Evolutionary conservation across 2,113 vertebrate genomes (phyloP), one percentile per base, ranked within the genome.

Genomic region (Neolamprologus caudopunctatus): DNA sequence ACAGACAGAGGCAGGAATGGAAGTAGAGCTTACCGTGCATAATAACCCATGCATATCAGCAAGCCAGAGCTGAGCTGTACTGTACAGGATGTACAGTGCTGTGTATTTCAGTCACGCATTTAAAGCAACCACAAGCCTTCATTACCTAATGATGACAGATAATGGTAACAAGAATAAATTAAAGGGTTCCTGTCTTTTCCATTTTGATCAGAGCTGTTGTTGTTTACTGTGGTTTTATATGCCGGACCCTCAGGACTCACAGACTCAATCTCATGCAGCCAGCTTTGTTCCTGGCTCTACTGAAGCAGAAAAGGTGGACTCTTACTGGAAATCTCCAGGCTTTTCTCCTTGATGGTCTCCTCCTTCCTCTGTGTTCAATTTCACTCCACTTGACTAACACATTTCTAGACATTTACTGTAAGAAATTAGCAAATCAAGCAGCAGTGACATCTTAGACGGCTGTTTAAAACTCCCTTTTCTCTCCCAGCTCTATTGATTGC

Each of bases 281-380:
- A 24, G 80, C 87, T 92, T 91, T 89, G 86, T 91, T 91, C 92
- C 86, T 83, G 86, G 92, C 90, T 94, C 90, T 71, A 90, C 10
- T 92, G 93, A 92, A 93, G 21, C 87, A 90, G 88, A 94, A 91
- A 91, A 87, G 78, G 87, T 85, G 86, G 93, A 88, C 83, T 88
- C 88, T 89, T 85, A 80, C 89, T 55, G 90, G 90, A 92, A 89
- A 85, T 91, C 89, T 88, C 26, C 58, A 40, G 87, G 86, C 45
- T 89, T 87, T 87, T 82, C 84, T 86, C 68, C 84, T 66, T 14
- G 75, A 87, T 63, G 84, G 66, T 53, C 80, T 85, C 68, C 13
- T 51, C 85, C 53, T 85, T 71, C 4, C 31, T 9, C 26, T 42
- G 75, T 85, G 53, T 92, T 93, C 81, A 85, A 28, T 94, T 91